Conservation (phyloP, 2,113 vertebrate species). For the Leptodactylus fuscus region DNA sequence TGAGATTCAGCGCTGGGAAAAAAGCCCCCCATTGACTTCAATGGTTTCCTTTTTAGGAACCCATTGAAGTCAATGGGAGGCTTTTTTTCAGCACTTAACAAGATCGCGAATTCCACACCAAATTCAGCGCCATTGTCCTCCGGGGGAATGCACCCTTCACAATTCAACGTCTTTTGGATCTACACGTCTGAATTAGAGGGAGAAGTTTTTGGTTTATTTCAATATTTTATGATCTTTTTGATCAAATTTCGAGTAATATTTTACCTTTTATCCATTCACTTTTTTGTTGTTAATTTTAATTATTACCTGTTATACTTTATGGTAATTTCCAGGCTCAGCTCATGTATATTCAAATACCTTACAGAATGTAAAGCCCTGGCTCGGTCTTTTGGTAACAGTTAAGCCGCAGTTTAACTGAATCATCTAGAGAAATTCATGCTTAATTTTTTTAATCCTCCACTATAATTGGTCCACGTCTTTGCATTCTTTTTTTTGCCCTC, state of each 20-base stretch:
- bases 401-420: slow-evolving; percentile 10
- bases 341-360: neutral
- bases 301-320: neutral
- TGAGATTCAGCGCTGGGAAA: too few relatives aligned
- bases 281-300: neutral
- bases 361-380: neutral
- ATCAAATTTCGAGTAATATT: too few relatives aligned
- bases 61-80: too few relatives aligned
- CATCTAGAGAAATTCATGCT: slow-evolving; percentile 3
- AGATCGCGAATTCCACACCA: too few relatives aligned
- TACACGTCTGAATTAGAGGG: neutral
- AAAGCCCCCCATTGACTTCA: too few relatives aligned
- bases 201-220: neutral
- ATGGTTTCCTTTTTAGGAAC: too few relatives aligned
- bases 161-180: neutral
- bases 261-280: neutral
- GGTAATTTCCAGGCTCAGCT: neutral
- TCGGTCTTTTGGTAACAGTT: neutral
- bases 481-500: neutral
- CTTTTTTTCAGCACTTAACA: too few relatives aligned
- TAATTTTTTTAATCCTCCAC: neutral
- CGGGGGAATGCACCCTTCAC: too few relatives aligned
- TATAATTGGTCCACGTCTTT: neutral
- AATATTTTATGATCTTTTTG: too few relatives aligned
- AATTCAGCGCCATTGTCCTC: too few relatives aligned